phyloP scores from a whole-genome alignment of 2,113 vertebrate species.

The Petroica traversi region DNA sequence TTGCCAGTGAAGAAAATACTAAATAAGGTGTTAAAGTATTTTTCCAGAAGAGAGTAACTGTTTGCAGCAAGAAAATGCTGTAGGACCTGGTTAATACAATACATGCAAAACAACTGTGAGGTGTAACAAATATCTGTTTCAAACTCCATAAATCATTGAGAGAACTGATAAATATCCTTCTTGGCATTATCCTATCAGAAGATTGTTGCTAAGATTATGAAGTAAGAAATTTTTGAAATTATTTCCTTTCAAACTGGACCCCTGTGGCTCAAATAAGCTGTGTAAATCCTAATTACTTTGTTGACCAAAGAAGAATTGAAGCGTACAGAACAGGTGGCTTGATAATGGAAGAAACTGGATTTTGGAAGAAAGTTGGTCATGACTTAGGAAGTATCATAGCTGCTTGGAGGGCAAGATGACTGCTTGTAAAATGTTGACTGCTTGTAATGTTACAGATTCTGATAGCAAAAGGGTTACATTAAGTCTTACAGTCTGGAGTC shows the following conservation, averaged over 20 bases:
- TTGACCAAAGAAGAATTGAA: background rate
- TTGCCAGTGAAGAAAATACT: background rate
- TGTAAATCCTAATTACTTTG: background rate
- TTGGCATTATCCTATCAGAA: background rate
- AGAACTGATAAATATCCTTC: background rate
- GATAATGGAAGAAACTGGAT: background rate
- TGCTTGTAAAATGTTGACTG: background rate
- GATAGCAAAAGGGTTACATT: background rate
- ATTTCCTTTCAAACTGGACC: background rate
- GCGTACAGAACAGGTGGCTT: background rate
- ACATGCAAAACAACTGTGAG: fast-evolving
- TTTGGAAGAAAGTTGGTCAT: background rate
- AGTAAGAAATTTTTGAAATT: background rate
- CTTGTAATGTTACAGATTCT: background rate
- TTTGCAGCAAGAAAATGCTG: background rate
- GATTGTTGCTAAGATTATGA: background rate
- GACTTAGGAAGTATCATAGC: background rate
- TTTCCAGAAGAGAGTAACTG: background rate
- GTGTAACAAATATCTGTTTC: background rate
- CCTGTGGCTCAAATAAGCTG: background rate
- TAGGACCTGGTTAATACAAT: background rate
- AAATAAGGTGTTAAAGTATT: background rate
- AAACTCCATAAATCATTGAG: background rate
- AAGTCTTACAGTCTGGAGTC: background rate
- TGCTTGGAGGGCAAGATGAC: background rate